Evolutionary conservation across 2,113 vertebrate genomes (phyloP), one percentile per base, ranked within the genome.

Genomic region (Coracopsis vasa): DNA sequence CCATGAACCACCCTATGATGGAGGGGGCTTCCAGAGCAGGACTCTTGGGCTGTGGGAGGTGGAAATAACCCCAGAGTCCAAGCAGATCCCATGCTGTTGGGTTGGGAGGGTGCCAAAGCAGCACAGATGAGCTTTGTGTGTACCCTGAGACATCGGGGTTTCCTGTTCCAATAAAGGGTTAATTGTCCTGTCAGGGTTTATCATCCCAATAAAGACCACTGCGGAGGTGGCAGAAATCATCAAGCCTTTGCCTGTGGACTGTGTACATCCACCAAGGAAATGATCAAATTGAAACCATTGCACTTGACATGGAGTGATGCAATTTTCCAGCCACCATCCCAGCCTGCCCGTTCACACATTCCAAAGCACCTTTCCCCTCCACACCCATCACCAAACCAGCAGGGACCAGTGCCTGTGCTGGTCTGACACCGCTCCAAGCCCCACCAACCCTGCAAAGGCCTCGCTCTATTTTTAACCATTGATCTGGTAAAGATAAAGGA

Each of bases 401-500:
- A 69, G 29, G 29, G n/a, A 75, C 71, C 24, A 11, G 90, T 61
- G 61, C 37, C 37, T 28, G 42, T 39, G 54, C 60, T 50, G 65
- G 9, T 48, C n/a, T 78, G 53, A 44, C 48, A 21, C 20, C 74
- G 33, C 51, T 75, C 71, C 71, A 44, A 54, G 48, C 58, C 66
- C 13, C 11, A 14, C 9, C 0, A 0, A 23, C 51, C 47, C n/a
- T 8, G 31, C 80, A 33, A 29, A 71, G 35, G 20, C 61, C 65
- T 60, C 54, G 7, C 37, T 80, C 56, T 41, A 5, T 58, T 80
- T 80, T 74, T 56, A 10, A 10, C 60, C 23, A 24, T 33, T 35
- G 60, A 82, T 86, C 23, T 73, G 54, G 29, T 16, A 70, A 86
- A 92, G 95, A 97, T 96, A 92, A 77, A 42, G 53, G 64, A 80